A percentile compares a stretch with the other conserved stretches of the same genome.
phyloP scores from a whole-genome alignment of 2,113 vertebrate species.

The Pedionomus torquatus region DNA sequence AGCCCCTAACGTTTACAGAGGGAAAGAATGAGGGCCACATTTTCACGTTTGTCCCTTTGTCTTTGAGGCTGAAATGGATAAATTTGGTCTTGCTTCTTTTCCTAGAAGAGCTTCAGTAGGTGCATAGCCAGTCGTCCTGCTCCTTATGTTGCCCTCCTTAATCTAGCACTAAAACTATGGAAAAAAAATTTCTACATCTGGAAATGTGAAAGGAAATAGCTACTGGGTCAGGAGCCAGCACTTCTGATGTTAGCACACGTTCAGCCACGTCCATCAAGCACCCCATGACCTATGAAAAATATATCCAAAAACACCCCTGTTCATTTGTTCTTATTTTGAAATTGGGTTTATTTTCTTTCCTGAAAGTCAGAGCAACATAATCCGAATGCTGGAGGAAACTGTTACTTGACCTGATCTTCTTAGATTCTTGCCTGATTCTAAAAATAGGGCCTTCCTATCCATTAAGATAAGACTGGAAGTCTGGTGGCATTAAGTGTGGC shows the following conservation, averaged over 20 bases:
- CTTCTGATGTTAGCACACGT: not conserved
- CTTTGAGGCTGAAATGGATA: not conserved
- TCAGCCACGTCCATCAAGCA: not conserved
- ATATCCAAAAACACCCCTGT: not conserved
- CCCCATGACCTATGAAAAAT: not conserved
- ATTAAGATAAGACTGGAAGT: conserved; percentile 45
- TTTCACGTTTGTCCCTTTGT: not conserved
- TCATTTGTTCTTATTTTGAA: conserved; percentile 3
- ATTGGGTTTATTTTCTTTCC: not conserved
- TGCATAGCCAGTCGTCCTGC: not conserved
- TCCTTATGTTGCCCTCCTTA: not conserved
- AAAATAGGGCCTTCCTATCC: conserved; percentile 11
- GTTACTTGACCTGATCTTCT: not conserved
- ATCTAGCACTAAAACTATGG: not conserved
- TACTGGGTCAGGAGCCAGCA: not conserved
- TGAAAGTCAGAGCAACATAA: not conserved
- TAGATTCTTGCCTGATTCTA: conserved; percentile 3
- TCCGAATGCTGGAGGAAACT: not conserved
- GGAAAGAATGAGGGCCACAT: not conserved
- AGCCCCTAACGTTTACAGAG: not conserved
- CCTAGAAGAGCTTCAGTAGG: not conserved
- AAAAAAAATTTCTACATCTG: not conserved
- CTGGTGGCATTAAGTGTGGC: not conserved
- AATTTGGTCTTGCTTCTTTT: not conserved
- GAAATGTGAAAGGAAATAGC: not conserved